These are phyloP conservation scores for Ephestia elutella DNA, from an alignment of 1,140 invertebrate genomes.

Conservation along the genomic window DNA sequence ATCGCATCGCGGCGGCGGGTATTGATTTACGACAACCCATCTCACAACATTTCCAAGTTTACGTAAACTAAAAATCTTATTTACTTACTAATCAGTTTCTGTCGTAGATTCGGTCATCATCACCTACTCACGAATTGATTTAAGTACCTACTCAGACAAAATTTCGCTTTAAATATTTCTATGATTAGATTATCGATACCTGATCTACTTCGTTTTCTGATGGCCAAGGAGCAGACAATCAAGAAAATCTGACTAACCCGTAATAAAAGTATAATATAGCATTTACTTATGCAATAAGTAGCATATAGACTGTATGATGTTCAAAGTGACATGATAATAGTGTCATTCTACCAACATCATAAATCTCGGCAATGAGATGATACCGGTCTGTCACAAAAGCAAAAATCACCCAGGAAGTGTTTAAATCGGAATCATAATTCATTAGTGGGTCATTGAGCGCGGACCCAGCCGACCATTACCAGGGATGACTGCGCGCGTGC, in stretches of 20 bases:
- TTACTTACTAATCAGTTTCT: slow-evolving; percentile 5
- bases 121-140: too few species aligned
- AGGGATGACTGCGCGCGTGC: slow-evolving; percentile 65
- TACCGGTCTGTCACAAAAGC: slow-evolving; percentile 24
- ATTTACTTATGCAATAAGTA: too few species aligned
- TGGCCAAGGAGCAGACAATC: too few species aligned
- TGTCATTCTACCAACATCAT: background rate
- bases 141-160: too few species aligned
- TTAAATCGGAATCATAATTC: slow-evolving; percentile 46
- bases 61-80: slow-evolving; percentile 28
- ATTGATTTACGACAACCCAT: slow-evolving; percentile 58
- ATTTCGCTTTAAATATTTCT: too few species aligned
- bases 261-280: too few species aligned
- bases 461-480: slow-evolving; percentile 56
- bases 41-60: slow-evolving; percentile 39
- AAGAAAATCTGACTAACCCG: too few species aligned
- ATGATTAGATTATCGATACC: too few species aligned
- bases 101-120: background rate
- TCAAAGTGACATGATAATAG: background rate
- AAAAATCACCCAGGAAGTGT: slow-evolving; percentile 38
- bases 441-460: slow-evolving; percentile 56
- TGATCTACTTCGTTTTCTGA: too few species aligned
- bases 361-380: slow-evolving; percentile 15
- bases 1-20: too few species aligned
- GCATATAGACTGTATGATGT: background rate